These are phyloP conservation scores for Anguilla pacifica DNA, from an alignment of 2,797 vertebrate genomes.

Conservation along the genomic window DNA sequence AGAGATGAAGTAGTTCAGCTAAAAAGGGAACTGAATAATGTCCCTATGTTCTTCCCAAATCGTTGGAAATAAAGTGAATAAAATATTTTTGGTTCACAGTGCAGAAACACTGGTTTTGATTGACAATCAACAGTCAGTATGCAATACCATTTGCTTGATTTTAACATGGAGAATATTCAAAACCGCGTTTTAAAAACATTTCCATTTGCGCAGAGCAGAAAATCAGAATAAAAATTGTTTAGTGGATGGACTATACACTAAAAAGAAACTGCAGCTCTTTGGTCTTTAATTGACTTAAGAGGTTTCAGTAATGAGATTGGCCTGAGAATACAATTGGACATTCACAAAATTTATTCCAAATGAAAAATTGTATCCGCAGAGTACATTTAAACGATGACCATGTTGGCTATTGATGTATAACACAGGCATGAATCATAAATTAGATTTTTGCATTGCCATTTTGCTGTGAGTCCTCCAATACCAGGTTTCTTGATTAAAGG, in stretches of 20 bases:
- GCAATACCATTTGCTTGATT: background rate
- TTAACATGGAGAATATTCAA: background rate
- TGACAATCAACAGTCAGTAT: constrained; percentile 47
- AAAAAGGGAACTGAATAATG: background rate
- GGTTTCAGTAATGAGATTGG: background rate
- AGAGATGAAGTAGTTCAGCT: background rate
- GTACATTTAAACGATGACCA: background rate
- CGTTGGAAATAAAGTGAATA: constrained; percentile 31
- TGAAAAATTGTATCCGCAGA: background rate
- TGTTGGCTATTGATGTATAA: background rate
- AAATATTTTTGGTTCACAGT: constrained; percentile 44
- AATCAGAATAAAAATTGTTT: background rate
- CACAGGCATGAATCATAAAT: background rate
- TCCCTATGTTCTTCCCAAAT: background rate
- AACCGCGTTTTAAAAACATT: background rate
- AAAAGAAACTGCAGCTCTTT: background rate
- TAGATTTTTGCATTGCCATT: background rate
- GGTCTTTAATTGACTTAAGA: too few relatives aligned
- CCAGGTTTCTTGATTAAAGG: background rate
- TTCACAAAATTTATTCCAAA: background rate
- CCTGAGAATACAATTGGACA: background rate
- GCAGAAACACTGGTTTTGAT: constrained; percentile 57
- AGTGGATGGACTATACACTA: background rate
- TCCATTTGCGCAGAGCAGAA: background rate
- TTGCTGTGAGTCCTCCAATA: background rate